Conservation (phyloP, 2,888 invertebrate genomes). For the Drosophila niveifrons region DNA sequence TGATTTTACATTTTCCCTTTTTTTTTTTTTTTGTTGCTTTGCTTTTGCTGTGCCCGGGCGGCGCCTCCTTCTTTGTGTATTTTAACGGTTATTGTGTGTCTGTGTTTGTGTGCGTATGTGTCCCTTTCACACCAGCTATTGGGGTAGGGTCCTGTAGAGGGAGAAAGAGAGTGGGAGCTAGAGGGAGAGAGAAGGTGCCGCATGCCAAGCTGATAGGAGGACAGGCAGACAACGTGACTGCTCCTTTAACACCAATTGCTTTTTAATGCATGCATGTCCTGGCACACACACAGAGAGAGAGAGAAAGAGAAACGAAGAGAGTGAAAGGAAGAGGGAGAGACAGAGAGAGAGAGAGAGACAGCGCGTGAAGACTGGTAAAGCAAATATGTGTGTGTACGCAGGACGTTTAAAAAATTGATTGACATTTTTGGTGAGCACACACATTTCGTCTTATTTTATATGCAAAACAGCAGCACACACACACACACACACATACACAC, state of each 20-base stretch:
- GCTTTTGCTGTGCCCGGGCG: constrained; percentile 13
- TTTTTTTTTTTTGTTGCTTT: constrained; percentile 31
- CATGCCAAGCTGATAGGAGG: constrained; percentile 72
- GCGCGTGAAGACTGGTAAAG: constrained; percentile 27
- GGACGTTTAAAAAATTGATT: constrained; percentile 76
- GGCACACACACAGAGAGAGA: constrained; percentile 12
- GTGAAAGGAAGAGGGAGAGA: background rate
- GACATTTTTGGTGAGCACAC: constrained; percentile 80
- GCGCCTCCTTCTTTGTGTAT: constrained; percentile 37
- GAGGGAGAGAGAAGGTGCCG: constrained; percentile 29
- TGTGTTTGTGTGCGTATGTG: constrained; percentile 19
- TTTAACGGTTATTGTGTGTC: constrained; percentile 36
- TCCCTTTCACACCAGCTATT: constrained; percentile 49
- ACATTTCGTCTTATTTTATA: constrained; percentile 78
- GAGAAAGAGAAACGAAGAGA: background rate
- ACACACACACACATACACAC: constrained; percentile 24
- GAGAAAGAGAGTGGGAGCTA: background rate
- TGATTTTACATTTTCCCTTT: constrained; percentile 70
- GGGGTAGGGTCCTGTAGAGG: constrained; percentile 19
- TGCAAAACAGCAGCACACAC: constrained; percentile 64
- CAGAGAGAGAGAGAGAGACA: background rate
- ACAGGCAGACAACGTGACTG: constrained; percentile 77
- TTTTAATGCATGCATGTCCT: constrained; percentile 78
- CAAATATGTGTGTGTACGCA: constrained; percentile 52
- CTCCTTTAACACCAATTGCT: constrained; percentile 81